Evolutionary conservation across 2,888 invertebrate genomes (phyloP).

Genomic region (Apodemia duryi): DNA sequence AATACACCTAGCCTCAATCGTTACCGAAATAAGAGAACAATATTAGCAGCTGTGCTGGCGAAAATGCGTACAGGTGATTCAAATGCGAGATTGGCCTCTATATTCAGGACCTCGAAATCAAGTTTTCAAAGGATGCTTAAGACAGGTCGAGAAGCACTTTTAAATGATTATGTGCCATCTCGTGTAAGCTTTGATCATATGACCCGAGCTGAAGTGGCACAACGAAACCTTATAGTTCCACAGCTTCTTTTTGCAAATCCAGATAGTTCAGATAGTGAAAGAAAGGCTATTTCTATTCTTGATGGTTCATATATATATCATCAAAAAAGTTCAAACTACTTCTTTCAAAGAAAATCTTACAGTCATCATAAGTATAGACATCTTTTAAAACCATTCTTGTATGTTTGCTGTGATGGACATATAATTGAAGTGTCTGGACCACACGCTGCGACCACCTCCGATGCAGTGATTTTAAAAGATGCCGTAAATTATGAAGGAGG

Average conservation of each 20-base stretch:
- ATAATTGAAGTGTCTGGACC: constrained; percentile 5
- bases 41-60: constrained; percentile 2
- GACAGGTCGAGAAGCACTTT: constrained; percentile 4
- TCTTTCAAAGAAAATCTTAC: background rate
- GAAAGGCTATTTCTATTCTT: constrained; percentile 16
- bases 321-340: constrained; percentile 17
- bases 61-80: constrained; percentile 13
- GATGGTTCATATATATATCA: constrained; percentile 14
- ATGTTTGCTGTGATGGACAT: constrained; percentile 6
- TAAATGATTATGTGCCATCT: constrained; percentile 11
- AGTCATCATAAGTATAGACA: constrained; percentile 10
- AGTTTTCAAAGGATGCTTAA: background rate
- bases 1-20: constrained; percentile 2
- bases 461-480: constrained; percentile 15
- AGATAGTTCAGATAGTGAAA: background rate
- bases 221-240: background rate
- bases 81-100: background rate
- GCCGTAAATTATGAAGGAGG: too few relatives aligned
- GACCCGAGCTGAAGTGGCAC: constrained; percentile 6
- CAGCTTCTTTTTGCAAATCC: background rate
- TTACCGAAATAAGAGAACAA: constrained; percentile 1
- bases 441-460: constrained; percentile 17
- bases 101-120: constrained; percentile 7
- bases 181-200: constrained; percentile 14
- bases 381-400: constrained; percentile 4